Evolutionary conservation across 2,888 invertebrate genomes (phyloP), one percentile per base, ranked within the genome.

Genomic region (Mellilla xanthometata): DNA sequence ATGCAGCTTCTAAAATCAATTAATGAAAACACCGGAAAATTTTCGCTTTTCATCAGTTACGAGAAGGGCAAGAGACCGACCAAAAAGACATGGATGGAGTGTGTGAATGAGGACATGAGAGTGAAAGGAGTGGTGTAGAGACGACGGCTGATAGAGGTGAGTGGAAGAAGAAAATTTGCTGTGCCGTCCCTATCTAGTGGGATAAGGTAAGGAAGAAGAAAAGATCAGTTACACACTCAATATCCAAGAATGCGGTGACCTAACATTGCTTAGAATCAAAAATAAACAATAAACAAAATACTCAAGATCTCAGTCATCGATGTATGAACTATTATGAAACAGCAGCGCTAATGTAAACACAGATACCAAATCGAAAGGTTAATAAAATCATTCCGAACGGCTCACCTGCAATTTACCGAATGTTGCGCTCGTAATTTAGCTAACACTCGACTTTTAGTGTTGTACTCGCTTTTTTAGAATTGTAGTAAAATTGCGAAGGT

Each of bases 311-410:
- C 39, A 60, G 62, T 64, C 59, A 64, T 60, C 56, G 51, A 34
- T 58, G 41, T 55, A 67, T 64, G 61, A 66, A 66, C 56, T 64
- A 71, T 75, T 76, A 76, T 65, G 72, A 73, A 76, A 78, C 66
- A 39, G 56, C 62, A 56, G 50, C 55, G 60, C 58, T 56, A 65
- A 64, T 56, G 62, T 80, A 83, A 83, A 83, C 77, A 82, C 49
- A 56, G 48, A 59, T 51, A 54, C 60, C 65, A 62, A 72, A 72
- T 66, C 65, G 58, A 65, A 68, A 75, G 77, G 81, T 81, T 79
- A 81, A 84, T 82, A 82, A 85, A 86, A 84, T 84, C 77, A 82
- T 84, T 81, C 72, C 64, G 73, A 75, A 63, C 69, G 58, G 64
- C 67, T 58, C 71, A 68, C 68, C 62, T 65, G 70, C 68, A 65